Base-by-base conservation (phyloP, 1,140 invertebrate species). In the Bombus vancouverensis region DNA sequence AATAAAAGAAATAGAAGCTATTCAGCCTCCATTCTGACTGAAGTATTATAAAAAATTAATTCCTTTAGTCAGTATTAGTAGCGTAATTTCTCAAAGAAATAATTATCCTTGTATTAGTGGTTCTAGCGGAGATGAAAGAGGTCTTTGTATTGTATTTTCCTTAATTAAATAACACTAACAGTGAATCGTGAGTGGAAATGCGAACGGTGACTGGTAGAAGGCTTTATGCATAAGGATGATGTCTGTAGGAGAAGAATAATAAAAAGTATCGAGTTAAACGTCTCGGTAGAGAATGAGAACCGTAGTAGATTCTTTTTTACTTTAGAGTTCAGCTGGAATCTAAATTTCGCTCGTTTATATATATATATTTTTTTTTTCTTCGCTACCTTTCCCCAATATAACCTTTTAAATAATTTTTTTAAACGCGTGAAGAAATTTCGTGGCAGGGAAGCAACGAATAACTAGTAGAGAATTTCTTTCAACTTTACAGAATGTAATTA, bases 231-330 rank as follows among this genome's bases (percentile, higher is more conserved):
- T 32, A 72, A 75, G 81, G 57, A 87, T 32, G 70, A 81, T 53
- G 80, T 81, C 44, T 32, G 80, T 81, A 42, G 83, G n/a, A 77
- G 77, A 83, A 44, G 81, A 81, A 83, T 78, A 84, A 90, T 89
- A 90, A 87, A 87, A 90, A 90, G 78, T 71, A 86, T 89, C 74
- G 59, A 78, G 66, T 73, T 78, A 90, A 85, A 81, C 85, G 18
- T 53, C 5, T 53, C 47, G 47, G 18, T 53, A 53, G 47, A 53
- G 18, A 22, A 53, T 6, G 47, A 53, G 47, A 18, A 53, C 47
- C 47, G 5, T 18, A 53, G 47, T 53, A 53, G 6, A 22, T 53
- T 22, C 6, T 53, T 53, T 53, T 53, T 53, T 22, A 53, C 18
- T 8, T 53, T 8, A 6, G 73, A 87, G 65, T 70, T 66, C 82